These are phyloP conservation scores for Scaptomyza pallida DNA, from an alignment of 1,140 invertebrate genomes.

Conservation along the genomic window DNA sequence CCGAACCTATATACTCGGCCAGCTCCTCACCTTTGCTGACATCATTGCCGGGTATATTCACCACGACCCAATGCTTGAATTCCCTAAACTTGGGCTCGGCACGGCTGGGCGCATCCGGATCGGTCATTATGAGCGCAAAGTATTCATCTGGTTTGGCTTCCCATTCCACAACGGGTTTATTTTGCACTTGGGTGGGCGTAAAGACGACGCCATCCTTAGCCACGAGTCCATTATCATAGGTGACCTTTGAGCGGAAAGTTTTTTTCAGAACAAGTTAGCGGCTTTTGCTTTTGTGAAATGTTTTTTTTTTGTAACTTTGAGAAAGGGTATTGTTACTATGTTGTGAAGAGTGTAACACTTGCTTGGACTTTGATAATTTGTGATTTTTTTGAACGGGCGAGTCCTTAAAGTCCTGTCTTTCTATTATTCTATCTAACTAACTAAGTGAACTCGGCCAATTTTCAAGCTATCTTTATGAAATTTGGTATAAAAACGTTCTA, in stretches of 20 bases:
- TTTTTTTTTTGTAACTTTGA: neutral
- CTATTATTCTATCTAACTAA: too few relatives aligned
- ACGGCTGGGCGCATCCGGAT: conserved; percentile 88
- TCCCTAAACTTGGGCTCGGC: conserved; percentile 91
- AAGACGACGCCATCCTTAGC: conserved; percentile 88
- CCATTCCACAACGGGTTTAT: conserved; percentile 88
- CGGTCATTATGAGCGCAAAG: conserved; percentile 91
- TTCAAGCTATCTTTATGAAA: too few relatives aligned
- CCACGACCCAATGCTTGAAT: conserved; percentile 96
- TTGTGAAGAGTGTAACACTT: neutral
- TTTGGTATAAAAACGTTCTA: too few relatives aligned
- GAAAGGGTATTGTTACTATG: neutral
- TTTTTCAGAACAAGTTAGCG: conserved; percentile 8
- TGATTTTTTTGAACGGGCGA: too few relatives aligned
- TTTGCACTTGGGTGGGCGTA: conserved; percentile 89
- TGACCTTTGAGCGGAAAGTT: conserved; percentile 60
- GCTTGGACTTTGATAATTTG: too few relatives aligned
- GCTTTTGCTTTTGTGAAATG: neutral
- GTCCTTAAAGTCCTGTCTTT: too few relatives aligned
- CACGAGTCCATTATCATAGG: conserved; percentile 85
- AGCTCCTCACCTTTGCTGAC: conserved; percentile 90
- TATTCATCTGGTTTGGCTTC: conserved; percentile 85
- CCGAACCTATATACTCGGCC: conserved; percentile 93
- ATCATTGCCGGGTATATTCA: conserved; percentile 93
- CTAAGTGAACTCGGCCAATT: too few relatives aligned